Evolutionary conservation across 37 sponge, comb jelly and placozoan genomes (phyloP).

Genomic region (Spongilla lacustris): DNA sequence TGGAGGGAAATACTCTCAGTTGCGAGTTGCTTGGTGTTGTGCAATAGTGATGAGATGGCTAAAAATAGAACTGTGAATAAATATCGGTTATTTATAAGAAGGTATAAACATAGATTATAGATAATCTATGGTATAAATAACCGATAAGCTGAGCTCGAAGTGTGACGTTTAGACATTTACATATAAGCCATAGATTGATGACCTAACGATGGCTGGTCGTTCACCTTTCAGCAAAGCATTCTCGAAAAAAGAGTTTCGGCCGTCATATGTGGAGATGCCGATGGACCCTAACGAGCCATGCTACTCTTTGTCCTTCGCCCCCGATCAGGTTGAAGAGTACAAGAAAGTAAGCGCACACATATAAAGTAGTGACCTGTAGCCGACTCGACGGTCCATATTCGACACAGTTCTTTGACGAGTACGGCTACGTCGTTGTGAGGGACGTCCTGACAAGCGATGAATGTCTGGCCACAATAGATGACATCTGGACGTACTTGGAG

Average conservation of each 20-base stretch:
- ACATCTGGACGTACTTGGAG: not conserved
- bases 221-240: not conserved
- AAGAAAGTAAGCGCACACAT: not conserved
- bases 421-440: not conserved
- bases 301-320: not conserved
- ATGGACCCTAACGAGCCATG: not conserved
- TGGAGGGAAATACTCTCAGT: too few species aligned
- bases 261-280: not conserved
- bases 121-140: not conserved
- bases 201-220: not conserved
- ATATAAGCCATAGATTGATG: too few species aligned
- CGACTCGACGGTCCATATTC: not conserved
- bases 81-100: too few species aligned
- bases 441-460: not conserved
- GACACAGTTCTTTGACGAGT: slow-evolving; percentile 11
- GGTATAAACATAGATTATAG: too few species aligned
- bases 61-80: not conserved
- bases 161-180: too few species aligned
- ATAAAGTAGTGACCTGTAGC: too few species aligned
- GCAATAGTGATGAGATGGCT: not conserved
- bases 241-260: not conserved
- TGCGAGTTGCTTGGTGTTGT: not conserved
- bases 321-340: not conserved
- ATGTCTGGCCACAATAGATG: not conserved
- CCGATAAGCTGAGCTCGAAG: too few species aligned